phyloP scores from a whole-genome alignment of 2,888 invertebrate genomes.

The Chrysopilus asiliformis region DNA sequence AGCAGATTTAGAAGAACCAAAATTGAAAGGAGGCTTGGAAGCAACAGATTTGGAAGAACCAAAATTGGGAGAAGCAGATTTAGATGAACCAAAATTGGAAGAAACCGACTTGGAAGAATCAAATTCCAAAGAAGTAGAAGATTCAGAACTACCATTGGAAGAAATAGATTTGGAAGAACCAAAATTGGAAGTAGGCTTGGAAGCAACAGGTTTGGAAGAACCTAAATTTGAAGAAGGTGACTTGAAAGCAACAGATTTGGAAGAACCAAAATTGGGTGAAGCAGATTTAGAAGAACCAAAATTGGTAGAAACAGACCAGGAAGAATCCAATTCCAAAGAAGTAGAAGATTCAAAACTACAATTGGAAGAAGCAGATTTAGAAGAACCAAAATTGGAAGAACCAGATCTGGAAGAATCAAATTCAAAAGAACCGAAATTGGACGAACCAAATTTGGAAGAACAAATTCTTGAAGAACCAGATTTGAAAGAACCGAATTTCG shows the following conservation, averaged over 20 bases:
- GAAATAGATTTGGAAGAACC: too few species aligned
- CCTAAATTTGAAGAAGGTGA: neutral
- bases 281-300: neutral
- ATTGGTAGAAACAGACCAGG: conserved; percentile 1
- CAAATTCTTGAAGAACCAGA: neutral
- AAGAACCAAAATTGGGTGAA: conserved; percentile 1
- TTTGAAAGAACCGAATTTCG: conserved; percentile 1
- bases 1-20: too few species aligned
- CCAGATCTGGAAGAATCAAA: neutral
- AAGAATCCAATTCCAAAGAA: neutral
- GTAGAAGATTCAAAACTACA: conserved; percentile 2
- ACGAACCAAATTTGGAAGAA: conserved; percentile 1
- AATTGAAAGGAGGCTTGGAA: too few species aligned
- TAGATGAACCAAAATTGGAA: too few species aligned
- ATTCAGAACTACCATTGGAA: too few species aligned
- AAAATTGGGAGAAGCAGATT: too few species aligned
- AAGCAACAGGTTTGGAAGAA: conserved; percentile 3
- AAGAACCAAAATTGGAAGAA: conserved; percentile 1
- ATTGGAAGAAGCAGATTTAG: neutral
- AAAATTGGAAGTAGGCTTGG: too few species aligned
- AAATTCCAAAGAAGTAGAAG: too few species aligned
- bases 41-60: too few species aligned
- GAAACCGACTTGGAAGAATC: too few species aligned
- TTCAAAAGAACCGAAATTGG: neutral
- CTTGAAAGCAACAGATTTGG: neutral